Evolutionary conservation across 2,797 vertebrate species (phyloP), one percentile per base, ranked within the genome.

Genomic region (Acropternis orthonyx): DNA sequence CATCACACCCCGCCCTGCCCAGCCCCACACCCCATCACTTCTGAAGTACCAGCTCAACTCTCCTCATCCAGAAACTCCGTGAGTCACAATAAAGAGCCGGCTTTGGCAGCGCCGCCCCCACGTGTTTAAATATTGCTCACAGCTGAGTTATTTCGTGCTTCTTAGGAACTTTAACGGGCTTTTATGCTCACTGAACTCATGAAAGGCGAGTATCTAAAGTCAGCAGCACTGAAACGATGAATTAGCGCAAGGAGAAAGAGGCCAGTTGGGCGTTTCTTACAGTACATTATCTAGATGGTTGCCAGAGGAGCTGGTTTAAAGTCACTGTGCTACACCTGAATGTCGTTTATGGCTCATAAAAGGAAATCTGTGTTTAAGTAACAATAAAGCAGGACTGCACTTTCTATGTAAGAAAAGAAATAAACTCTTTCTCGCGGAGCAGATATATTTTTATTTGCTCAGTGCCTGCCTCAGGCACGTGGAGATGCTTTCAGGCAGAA

Each of bases 141-240:
- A 90, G 90, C 75, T 92, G 95, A 95, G 85, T 96, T 95, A 83
- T 97, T 97, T 96, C 94, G 83, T 89, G 81, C 90, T 95, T 87
- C 96, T 92, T 48, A 52, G 79, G 81, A 95, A 91, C 80, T 95
- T 94, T 44, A 93, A 96, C 93, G 66, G 55, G 83, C 75, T 96
- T 95, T 95, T 90, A 80, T 76, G 90, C 94, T 91, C 85, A 73
- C 72, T 75, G 90, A 96, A 67, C 94, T 96, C 71, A 34, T 73
- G 79, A 88, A 88, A 95, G 63, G 58, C 76, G 28, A 77, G 79
- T 69, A 91, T 74, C 87, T 96, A 44, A 94, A 96, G 90, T 89
- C 93, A 95, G 93, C 87, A 87, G 80, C 54, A 22, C 6, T 55
- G 82, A 92, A 92, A 94, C 59, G 6, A 89, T 19, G 75, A 92